Percentiles rank a stretch among this genome's conserved stretches.
Conservation (phyloP, 2,888 invertebrate species). For the Ellobium chinense region DNA sequence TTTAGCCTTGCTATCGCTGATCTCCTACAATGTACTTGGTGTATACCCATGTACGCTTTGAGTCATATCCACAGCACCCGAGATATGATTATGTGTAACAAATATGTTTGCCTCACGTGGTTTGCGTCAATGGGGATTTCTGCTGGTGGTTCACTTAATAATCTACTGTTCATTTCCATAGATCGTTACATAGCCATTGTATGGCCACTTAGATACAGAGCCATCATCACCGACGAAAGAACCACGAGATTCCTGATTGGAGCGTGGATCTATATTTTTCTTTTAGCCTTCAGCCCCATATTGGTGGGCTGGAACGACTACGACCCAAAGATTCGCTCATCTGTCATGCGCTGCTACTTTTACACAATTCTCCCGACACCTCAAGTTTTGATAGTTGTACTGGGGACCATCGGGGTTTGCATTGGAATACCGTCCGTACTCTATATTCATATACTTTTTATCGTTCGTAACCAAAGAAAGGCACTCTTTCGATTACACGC, state of each 20-base stretch:
- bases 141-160: not conserved
- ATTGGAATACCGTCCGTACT: not conserved
- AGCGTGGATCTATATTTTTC: not conserved
- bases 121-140: not conserved
- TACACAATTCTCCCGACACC: not conserved
- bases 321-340: not conserved
- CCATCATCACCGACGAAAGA: not conserved
- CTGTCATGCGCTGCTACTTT: not conserved
- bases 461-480: not conserved
- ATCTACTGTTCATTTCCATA: not conserved
- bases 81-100: not conserved
- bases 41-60: not conserved
- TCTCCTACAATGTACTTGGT: not conserved
- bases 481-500: not conserved
- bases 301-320: constrained; percentile 25
- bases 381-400: not conserved
- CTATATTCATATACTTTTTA: not conserved
- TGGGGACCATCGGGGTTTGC: not conserved
- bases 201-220: not conserved
- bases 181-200: constrained; percentile 20
- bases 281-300: not conserved
- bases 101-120: not conserved
- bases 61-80: not conserved
- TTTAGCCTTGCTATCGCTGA: not conserved
- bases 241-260: not conserved